Percentiles rank a stretch among this genome's conserved stretches.
Evolutionary conservation across 2,113 vertebrate species (phyloP).

Genomic region (Ciconia stormi): DNA sequence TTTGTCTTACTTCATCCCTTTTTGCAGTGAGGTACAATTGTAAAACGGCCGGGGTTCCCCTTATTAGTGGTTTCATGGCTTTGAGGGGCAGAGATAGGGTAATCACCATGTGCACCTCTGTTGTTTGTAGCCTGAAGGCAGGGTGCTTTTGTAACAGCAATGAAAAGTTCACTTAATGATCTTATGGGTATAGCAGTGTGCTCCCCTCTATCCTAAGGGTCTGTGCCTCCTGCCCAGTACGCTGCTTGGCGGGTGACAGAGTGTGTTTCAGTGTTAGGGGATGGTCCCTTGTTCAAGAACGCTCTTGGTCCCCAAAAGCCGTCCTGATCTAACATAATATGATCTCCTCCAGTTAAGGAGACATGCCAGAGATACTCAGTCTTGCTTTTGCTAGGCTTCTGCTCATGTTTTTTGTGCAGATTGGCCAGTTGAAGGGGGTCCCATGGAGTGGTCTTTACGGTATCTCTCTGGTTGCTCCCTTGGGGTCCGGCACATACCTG

Average conservation of each 20-base stretch:
- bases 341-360: background rate
- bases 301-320: background rate
- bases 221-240: background rate
- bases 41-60: background rate
- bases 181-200: background rate
- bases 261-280: background rate
- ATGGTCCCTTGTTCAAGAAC: background rate
- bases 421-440: background rate
- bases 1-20: background rate
- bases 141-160: background rate
- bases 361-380: background rate
- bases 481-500: background rate
- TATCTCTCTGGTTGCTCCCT: background rate
- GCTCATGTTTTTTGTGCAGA: background rate
- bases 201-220: background rate
- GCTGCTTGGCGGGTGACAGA: rapidly evolving
- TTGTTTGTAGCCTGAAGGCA: background rate
- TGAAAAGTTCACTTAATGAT: background rate
- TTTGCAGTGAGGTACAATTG: background rate
- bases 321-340: too few relatives aligned
- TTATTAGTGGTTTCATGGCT: background rate
- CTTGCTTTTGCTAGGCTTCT: background rate
- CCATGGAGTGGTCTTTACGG: background rate
- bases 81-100: background rate
- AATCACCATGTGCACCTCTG: background rate